These are phyloP conservation scores for Gallinago solitaria DNA, from an alignment of 2,797 vertebrate genomes.

Conservation along the genomic window DNA sequence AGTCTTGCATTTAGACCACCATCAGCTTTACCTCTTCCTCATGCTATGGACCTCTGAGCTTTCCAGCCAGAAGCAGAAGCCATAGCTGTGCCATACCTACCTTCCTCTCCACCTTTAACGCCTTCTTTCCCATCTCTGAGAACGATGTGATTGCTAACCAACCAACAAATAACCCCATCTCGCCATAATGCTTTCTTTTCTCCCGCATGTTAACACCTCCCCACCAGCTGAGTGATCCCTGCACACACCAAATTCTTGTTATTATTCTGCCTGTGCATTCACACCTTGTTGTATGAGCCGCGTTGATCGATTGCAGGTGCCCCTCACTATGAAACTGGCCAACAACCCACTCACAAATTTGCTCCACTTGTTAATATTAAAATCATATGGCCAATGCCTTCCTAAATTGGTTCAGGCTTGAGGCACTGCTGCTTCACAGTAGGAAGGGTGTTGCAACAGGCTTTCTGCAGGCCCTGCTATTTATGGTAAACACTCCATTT, in stretches of 20 bases:
- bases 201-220: slow-evolving; percentile 14
- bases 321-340: slow-evolving; percentile 13
- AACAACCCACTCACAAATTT: slow-evolving; percentile 61
- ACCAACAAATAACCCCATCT: not conserved
- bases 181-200: not conserved
- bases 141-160: not conserved
- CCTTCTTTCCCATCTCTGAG: not conserved
- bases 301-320: slow-evolving; percentile 68
- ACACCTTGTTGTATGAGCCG: slow-evolving; percentile 52
- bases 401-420: slow-evolving; percentile 69
- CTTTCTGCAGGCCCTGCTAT: slow-evolving; percentile 48
- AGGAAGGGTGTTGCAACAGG: slow-evolving; percentile 1
- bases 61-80: not conserved
- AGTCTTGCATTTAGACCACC: not conserved
- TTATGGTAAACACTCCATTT: slow-evolving; percentile 53
- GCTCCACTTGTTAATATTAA: slow-evolving; percentile 62
- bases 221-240: slow-evolving; percentile 23
- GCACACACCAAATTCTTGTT: not conserved
- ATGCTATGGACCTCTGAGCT: accelerated
- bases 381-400: slow-evolving; percentile 64
- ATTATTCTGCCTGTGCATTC: slow-evolving; percentile 3
- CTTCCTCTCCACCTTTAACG: accelerated
- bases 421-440: slow-evolving; percentile 42
- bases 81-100: not conserved
- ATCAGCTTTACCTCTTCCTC: accelerated